These are phyloP conservation scores for Hippoglossus stenolepis DNA, from an alignment of 2,113 vertebrate species.

Conservation along the genomic window DNA sequence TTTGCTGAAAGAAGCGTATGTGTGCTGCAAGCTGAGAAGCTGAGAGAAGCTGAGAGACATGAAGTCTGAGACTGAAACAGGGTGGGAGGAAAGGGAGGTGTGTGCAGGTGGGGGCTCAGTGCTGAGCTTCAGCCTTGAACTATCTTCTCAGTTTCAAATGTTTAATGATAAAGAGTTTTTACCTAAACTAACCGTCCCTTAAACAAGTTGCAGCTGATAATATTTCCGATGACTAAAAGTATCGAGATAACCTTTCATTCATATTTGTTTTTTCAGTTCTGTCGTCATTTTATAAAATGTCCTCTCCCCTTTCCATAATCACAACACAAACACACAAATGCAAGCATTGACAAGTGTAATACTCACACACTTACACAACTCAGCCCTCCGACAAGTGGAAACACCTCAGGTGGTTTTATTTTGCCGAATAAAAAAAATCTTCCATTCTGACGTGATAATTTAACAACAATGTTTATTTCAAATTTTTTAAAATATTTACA, in stretches of 20 bases:
- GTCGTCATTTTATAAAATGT: constrained; percentile 5
- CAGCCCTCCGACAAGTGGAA: constrained; percentile 27
- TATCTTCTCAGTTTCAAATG: not conserved
- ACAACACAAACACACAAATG: not conserved
- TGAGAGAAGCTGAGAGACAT: not conserved
- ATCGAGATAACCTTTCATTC: not conserved
- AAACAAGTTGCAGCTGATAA: not conserved
- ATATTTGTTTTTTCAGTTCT: constrained; percentile 8
- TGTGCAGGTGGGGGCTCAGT: not conserved
- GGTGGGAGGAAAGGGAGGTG: not conserved
- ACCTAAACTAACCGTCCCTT: not conserved
- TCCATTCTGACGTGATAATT: constrained; percentile 55
- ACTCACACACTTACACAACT: constrained; percentile 1
- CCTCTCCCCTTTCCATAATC: not conserved
- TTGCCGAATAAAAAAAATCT: constrained; percentile 26
- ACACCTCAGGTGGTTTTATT: constrained; percentile 24
- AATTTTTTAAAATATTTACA: constrained; percentile 66
- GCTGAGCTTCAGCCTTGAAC: not conserved
- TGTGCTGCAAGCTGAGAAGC: constrained; percentile 5
- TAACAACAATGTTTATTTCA: constrained; percentile 74
- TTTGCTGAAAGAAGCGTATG: not conserved
- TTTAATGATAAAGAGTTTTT: not conserved
- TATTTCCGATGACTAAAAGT: not conserved
- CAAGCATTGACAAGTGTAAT: not conserved
- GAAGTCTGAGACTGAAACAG: not conserved